Base-by-base conservation (phyloP, 2,797 vertebrate species). In the Peromyscus aztecus region DNA sequence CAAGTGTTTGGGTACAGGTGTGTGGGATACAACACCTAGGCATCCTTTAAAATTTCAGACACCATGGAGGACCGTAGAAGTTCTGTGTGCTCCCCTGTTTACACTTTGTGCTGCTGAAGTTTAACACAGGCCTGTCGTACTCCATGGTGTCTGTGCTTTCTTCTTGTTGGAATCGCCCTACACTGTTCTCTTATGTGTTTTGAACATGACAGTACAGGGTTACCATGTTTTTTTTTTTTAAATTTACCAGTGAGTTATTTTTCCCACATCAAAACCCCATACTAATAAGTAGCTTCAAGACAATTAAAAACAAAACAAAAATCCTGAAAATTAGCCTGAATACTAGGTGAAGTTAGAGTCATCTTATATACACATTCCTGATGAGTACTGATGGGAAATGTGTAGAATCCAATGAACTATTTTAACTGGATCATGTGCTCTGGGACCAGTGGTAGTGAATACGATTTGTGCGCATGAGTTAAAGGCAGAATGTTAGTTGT, bases 321-420 rank as follows among this genome's bases (percentile, higher is more conserved):
- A 34, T 55, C n/a, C 24, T 83, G 75, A 93, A 94, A 89, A 73
- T 91, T 43, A 94, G 34, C 67, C 49, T 52, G 31, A 89, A n/a
- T 59, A 19, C 65, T 69, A 3, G 84, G n/a, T 71, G 55, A 87
- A 27, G 16, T 65, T 93, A 34, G 43, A 86, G 11, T 67, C 69
- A 67, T 80, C 63, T 69, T 85, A 29, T 52, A 23, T 31, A 16
- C 78, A 12, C 24, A 77, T 89, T 97, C 93, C 61, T 78, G 71
- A 90, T 96, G 40, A 63, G 43, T 23, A 57, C 63, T 52, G 52
- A 69, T 65, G 43, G 31, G 83, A 27, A 91, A 34, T 61, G 57
- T 78, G 29, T n/a, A 81, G 34, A 89, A 37, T 63, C 24, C 90
- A 43, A 14, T 71, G 89, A 80, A 40, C 78, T 81, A 6, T 86